phyloP scores from a whole-genome alignment of 2,797 vertebrate species.

The Trachops cirrhosus region DNA sequence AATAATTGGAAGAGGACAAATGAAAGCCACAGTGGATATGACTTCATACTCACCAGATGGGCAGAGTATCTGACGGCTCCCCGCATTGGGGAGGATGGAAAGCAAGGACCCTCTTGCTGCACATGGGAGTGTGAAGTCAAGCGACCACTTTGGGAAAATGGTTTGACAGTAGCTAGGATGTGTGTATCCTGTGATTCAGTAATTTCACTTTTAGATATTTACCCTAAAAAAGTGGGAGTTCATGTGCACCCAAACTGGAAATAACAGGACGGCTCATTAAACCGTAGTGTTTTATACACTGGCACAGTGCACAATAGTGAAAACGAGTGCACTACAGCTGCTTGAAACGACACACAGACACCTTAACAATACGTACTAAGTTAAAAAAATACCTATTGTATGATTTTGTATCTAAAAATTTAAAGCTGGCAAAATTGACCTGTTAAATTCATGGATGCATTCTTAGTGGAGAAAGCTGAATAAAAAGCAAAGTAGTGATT shows the following conservation, averaged over 20 bases:
- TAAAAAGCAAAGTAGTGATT: background rate
- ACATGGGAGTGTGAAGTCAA: no score
- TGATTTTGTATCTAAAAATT: background rate
- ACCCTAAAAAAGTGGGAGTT: background rate
- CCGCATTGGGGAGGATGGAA: background rate
- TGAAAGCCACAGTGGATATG: background rate
- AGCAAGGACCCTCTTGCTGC: no score
- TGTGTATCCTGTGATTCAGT: background rate
- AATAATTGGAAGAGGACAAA: background rate
- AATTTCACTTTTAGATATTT: background rate
- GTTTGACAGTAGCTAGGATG: background rate
- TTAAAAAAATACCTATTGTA: background rate
- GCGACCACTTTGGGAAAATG: background rate
- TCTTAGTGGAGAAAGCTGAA: background rate
- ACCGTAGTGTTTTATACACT: background rate
- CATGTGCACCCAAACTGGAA: background rate
- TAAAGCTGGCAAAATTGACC: background rate
- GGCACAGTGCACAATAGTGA: no score
- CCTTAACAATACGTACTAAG: background rate
- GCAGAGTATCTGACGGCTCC: fast-evolving
- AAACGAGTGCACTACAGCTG: background rate
- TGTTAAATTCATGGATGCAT: background rate
- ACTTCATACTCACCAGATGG: background rate
- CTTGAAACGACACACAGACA: background rate
- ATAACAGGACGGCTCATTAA: background rate